These are phyloP conservation scores for Epinephelus coioides DNA, from an alignment of 2,797 vertebrate genomes.

Conservation along the genomic window DNA sequence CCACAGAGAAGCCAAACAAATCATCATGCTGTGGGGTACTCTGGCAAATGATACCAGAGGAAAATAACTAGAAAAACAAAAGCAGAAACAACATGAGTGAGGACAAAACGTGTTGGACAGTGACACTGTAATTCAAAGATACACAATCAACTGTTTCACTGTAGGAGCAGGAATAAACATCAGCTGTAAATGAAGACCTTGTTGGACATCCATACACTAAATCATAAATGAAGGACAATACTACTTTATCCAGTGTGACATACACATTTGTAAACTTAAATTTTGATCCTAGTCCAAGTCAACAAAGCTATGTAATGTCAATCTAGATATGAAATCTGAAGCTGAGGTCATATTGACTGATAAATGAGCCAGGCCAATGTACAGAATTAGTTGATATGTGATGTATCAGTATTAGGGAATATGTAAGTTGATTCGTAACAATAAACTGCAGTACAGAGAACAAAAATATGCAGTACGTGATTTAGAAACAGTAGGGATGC, in stretches of 20 bases:
- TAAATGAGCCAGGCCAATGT: no score
- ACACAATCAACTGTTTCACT: background rate
- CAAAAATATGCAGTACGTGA: no score
- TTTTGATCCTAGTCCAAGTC: background rate
- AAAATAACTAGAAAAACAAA: slow-evolving; percentile 73
- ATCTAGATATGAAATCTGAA: no score
- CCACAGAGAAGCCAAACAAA: slow-evolving; percentile 80
- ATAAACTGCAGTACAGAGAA: no score
- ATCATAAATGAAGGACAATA: background rate
- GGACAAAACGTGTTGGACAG: background rate
- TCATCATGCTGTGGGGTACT: slow-evolving; percentile 67
- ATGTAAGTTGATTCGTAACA: no score
- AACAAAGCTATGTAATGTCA: background rate
- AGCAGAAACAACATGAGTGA: background rate
- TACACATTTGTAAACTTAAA: background rate
- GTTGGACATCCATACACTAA: background rate
- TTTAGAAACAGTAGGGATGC: no score
- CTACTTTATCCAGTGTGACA: background rate
- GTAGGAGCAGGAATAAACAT: background rate
- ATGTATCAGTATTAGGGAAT: no score
- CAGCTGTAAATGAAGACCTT: background rate
- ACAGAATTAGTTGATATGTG: no score
- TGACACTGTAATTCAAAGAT: background rate
- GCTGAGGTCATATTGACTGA: no score
- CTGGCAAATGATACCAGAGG: slow-evolving; percentile 74